Percentiles rank a stretch among this genome's conserved stretches.
Conservation (phyloP, 2,797 vertebrate species). For the Okamejei kenojei region DNA sequence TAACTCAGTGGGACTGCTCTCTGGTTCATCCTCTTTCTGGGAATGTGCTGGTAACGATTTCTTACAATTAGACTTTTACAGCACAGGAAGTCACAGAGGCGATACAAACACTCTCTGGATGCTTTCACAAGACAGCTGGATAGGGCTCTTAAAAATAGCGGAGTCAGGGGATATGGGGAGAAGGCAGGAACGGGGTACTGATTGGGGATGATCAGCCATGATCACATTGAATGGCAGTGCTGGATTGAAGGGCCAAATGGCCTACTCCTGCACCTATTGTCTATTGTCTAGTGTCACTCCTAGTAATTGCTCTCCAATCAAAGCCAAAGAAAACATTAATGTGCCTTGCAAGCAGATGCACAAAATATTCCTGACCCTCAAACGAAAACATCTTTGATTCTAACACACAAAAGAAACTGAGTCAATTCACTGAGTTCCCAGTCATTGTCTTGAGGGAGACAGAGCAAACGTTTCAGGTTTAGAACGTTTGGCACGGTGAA, state of each 20-base stretch:
- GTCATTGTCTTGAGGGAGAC: not conserved
- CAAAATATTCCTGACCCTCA: not conserved
- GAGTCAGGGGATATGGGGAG: too few species aligned
- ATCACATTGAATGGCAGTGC: too few species aligned
- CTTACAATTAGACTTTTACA: not conserved
- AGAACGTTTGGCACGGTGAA: too few species aligned
- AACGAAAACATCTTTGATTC: not conserved
- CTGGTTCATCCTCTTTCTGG: not conserved
- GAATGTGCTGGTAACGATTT: not conserved
- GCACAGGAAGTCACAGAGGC: not conserved
- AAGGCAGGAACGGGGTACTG: too few species aligned
- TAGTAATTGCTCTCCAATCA: not conserved
- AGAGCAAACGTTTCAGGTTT: too few species aligned
- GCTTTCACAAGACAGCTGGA: too few species aligned
- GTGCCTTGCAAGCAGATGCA: not conserved
- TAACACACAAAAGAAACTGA: not conserved
- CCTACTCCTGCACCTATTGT: too few species aligned
- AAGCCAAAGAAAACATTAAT: not conserved
- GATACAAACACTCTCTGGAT: too few species aligned
- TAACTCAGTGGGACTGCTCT: not conserved
- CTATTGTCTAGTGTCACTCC: too few species aligned
- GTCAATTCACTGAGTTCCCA: not conserved
- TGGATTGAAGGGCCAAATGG: too few species aligned
- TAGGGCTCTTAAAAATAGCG: too few species aligned
- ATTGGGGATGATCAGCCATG: too few species aligned